A percentile compares a stretch with the other conserved stretches of the same genome.
Evolutionary conservation across 2,113 vertebrate species (phyloP).

Genomic region (Antigone vipio): DNA sequence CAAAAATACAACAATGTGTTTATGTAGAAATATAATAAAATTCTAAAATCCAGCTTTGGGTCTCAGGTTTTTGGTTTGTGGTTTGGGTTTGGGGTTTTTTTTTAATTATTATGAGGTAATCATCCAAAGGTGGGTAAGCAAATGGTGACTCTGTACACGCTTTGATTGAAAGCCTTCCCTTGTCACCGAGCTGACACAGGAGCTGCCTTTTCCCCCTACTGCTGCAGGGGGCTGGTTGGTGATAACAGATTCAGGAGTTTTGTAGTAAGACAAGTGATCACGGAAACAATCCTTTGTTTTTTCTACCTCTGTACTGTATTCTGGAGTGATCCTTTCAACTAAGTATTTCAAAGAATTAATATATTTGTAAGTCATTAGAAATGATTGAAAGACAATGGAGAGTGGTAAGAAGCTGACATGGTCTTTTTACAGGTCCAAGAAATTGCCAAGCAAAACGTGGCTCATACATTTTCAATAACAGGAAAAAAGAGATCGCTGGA

Average conservation of each 20-base stretch:
- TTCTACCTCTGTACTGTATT: not conserved
- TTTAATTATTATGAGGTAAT: not conserved
- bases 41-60: not conserved
- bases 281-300: not conserved
- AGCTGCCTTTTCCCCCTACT: not conserved
- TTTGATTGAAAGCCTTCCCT: not conserved
- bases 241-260: not conserved
- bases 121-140: not conserved
- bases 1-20: not conserved
- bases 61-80: not conserved
- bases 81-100: not conserved
- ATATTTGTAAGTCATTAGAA: not conserved
- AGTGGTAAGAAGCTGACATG: not conserved
- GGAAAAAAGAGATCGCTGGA: slow-evolving; percentile 91
- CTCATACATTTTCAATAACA: slow-evolving; percentile 85
- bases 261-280: not conserved
- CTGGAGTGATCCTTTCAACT: not conserved
- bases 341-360: not conserved
- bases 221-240: not conserved
- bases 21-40: not conserved
- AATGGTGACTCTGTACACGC: not conserved
- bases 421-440: slow-evolving; percentile 85
- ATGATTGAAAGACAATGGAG: not conserved
- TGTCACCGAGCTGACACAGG: not conserved
- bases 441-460: slow-evolving; percentile 84